Evolutionary conservation across 2,113 vertebrate species (phyloP).

Genomic region (Phrynocephalus versicolor): DNA sequence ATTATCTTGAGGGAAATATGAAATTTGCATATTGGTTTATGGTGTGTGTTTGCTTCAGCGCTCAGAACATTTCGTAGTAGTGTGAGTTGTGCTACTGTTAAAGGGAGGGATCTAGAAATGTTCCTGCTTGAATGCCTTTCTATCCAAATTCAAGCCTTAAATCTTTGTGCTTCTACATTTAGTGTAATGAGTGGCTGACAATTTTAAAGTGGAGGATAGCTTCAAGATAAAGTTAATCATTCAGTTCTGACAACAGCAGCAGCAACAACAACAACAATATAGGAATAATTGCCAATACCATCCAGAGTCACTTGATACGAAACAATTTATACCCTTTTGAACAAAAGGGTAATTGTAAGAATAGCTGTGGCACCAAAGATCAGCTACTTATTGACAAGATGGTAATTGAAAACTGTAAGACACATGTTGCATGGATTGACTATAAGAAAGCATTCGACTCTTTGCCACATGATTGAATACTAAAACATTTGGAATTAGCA

Average conservation of each 20-base stretch:
- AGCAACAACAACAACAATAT: too few relatives aligned
- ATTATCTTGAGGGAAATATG: neutral
- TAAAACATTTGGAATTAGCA: too few relatives aligned
- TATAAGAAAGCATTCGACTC: too few relatives aligned
- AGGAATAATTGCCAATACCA: too few relatives aligned
- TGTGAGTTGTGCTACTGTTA: rapidly evolving
- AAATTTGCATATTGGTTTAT: slow-evolving; percentile 14
- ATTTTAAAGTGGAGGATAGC: neutral
- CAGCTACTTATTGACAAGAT: too few relatives aligned
- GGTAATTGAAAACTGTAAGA: too few relatives aligned
- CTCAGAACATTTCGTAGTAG: neutral
- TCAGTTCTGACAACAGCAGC: neutral
- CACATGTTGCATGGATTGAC: too few relatives aligned
- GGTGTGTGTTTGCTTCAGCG: slow-evolving; percentile 5
- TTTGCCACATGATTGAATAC: too few relatives aligned
- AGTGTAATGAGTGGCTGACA: neutral
- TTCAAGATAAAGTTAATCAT: neutral
- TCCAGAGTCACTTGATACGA: too few relatives aligned
- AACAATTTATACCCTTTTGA: too few relatives aligned
- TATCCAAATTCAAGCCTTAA: neutral
- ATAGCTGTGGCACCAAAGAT: too few relatives aligned
- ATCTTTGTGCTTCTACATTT: neutral
- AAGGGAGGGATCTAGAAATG: neutral
- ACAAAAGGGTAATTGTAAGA: too few relatives aligned
- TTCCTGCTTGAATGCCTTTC: neutral